phyloP scores from a whole-genome alignment of 2,797 vertebrate genomes.

The Todus mexicanus region DNA sequence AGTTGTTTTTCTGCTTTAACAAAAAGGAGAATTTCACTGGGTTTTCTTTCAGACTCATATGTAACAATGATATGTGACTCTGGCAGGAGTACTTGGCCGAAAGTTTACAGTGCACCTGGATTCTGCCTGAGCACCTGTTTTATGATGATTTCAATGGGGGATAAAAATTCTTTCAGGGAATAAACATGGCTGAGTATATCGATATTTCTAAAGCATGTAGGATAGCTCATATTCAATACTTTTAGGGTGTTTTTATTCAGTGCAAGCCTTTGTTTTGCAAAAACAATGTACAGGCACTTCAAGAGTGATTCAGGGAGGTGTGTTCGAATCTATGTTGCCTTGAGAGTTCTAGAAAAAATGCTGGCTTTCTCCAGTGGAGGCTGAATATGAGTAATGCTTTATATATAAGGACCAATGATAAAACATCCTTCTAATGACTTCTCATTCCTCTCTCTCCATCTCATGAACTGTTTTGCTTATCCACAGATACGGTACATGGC shows the following conservation, averaged over 20 bases:
- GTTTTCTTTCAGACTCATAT: background rate
- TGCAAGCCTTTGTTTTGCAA: background rate
- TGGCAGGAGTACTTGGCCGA: background rate
- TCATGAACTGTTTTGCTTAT: background rate
- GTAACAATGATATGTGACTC: background rate
- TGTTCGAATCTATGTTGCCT: background rate
- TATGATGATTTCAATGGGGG: background rate
- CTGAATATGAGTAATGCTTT: background rate
- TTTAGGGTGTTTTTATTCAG: background rate
- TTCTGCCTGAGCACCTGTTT: background rate
- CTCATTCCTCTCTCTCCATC: background rate
- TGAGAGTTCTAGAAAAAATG: background rate
- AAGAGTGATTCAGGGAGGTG: background rate
- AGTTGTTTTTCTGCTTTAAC: background rate
- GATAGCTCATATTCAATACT: background rate
- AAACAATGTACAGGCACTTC: background rate
- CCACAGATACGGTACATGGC: too few species aligned
- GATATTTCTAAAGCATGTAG: background rate
- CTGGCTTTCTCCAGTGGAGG: background rate
- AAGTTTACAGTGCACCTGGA: slow-evolving; percentile 2
- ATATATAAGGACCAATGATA: background rate
- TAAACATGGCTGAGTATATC: background rate
- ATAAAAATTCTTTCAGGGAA: background rate
- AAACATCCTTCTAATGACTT: background rate
- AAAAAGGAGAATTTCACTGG: background rate